Evolutionary conservation across 2,113 vertebrate genomes (phyloP).

Genomic region (Nycticryphes semicollaris): DNA sequence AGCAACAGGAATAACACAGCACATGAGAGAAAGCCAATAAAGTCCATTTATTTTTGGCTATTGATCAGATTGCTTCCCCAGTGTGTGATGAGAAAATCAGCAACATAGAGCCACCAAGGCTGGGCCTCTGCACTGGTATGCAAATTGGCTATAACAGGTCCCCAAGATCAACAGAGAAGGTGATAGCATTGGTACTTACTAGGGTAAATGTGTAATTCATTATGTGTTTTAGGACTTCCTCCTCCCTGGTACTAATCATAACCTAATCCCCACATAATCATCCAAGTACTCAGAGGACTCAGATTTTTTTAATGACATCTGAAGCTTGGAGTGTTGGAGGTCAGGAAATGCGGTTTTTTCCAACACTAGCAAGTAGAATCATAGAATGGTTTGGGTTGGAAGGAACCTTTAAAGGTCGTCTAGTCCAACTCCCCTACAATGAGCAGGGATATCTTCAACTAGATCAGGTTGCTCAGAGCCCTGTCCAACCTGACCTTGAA

Average conservation of each 20-base stretch:
- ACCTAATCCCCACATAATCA: not conserved
- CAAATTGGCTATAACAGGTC: not conserved
- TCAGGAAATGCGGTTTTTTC: not conserved
- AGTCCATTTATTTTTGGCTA: not conserved
- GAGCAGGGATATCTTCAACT: too few relatives aligned
- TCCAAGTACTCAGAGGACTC: not conserved
- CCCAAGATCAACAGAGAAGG: too few relatives aligned
- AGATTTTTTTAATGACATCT: not conserved
- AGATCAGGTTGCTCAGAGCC: too few relatives aligned
- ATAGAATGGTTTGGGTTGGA: too few relatives aligned
- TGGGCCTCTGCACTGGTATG: accelerated
- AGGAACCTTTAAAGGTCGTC: too few relatives aligned
- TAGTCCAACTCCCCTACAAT: too few relatives aligned
- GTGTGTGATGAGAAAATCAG: not conserved
- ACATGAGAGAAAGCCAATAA: not conserved
- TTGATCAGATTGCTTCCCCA: not conserved
- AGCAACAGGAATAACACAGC: not conserved
- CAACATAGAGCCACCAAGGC: not conserved
- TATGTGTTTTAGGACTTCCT: not conserved
- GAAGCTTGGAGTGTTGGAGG: not conserved
- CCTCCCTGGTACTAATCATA: not conserved
- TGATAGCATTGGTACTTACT: not conserved
- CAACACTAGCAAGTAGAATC: not conserved
- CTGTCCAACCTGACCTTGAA: too few relatives aligned
- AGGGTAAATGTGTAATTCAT: not conserved